Base-by-base conservation (phyloP, 2,888 invertebrate species). In the Adelognathus sp. region DNA sequence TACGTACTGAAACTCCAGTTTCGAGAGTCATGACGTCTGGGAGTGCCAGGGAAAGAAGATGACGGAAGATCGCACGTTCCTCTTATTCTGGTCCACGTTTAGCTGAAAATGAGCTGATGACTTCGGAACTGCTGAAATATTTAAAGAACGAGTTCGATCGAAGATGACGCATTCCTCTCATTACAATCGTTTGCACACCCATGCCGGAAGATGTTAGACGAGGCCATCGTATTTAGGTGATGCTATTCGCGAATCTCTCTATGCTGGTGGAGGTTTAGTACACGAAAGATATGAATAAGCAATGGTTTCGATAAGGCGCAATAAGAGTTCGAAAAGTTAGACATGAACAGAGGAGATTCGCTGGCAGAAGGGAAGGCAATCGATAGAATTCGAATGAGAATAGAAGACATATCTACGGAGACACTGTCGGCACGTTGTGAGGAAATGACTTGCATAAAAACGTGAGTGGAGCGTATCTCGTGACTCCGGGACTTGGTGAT, bases 401-500 rank as follows among this genome's bases (percentile, higher is more conserved):
- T 36, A 9, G 3, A 36, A 9, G 36, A 33, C n/a, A 36, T 9
- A 36, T 36, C 9, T 7, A n/a, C n/a, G n/a, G n/a, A 5, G 36
- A 36, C 9, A 36, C 9, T 36, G 9, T 46, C 46, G 46, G 11
- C 3, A 11, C 7, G 46, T 46, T 44, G 7, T 3, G 6, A 16
- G n/a, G 31, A 56, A 21, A 56, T 16, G 44, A 29, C 16, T n/a
- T n/a, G n/a, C n/a, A 29, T 46, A 46, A 44, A 44, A 69, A 33
- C n/a, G 46, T 24, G 18, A 69, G 67, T 64, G 41, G 73, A 72
- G 46, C 39, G 39, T 72, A 66, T 77, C 50, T 64, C 69, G 24
- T 41, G 14, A 69, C 58, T 73, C 73, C 58, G 73, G 69, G 71
- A 82, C 78, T 80, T 82, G 79, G 80, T 83, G 80, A 83, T 87